Conservation (phyloP, 2,888 invertebrate species). For the Acleris cristana region DNA sequence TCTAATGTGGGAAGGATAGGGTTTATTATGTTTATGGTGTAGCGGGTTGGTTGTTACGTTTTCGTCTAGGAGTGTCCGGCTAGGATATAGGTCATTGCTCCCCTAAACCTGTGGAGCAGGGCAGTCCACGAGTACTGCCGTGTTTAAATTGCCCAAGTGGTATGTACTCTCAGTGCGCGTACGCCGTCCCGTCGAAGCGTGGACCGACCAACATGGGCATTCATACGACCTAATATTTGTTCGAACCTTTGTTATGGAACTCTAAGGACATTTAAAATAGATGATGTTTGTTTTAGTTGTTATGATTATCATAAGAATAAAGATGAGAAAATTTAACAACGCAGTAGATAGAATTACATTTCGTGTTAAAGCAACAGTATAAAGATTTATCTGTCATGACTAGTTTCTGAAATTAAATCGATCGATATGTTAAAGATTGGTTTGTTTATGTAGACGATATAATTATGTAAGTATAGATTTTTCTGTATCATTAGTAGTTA, state of each 20-base stretch:
- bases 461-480: no score
- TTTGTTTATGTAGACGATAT: no score
- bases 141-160: constrained; percentile 80
- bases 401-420: no score
- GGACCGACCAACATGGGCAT: constrained; percentile 1
- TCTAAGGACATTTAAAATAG: constrained; percentile 11
- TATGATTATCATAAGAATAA: constrained; percentile 7
- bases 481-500: no score
- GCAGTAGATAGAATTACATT: no score
- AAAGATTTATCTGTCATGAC: no score
- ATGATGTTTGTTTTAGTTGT: constrained; percentile 15
- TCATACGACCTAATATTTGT: constrained; percentile 32
- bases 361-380: no score
- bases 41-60: constrained; percentile 64
- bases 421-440: no score
- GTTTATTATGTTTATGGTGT: constrained; percentile 67
- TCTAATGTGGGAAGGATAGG: constrained; percentile 77
- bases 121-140: constrained; percentile 78
- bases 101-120: constrained; percentile 81
- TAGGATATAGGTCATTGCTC: constrained; percentile 84
- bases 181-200: constrained; percentile 5
- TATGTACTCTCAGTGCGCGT: constrained; percentile 73
- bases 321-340: no score
- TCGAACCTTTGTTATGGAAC: constrained; percentile 26
- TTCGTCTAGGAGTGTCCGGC: constrained; percentile 60